Evolutionary conservation across 2,888 invertebrate genomes (phyloP).

Genomic region (Andrena minutula): DNA sequence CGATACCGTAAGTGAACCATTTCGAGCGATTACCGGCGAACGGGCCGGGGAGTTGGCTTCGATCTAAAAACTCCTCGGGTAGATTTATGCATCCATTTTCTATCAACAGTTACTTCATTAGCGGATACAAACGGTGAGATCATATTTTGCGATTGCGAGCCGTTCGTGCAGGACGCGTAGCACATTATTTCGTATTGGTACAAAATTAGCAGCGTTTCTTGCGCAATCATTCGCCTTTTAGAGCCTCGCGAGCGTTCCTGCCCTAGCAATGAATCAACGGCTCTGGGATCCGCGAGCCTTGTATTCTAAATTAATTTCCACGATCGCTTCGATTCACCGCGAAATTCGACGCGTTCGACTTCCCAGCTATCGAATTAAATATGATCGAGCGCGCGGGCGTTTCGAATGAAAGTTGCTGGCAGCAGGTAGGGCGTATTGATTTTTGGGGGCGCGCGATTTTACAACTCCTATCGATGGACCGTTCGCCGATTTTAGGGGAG

Average conservation of each 20-base stretch:
- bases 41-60: constrained; percentile 9
- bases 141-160: background rate
- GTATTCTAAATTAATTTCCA: background rate
- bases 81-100: constrained; percentile 38
- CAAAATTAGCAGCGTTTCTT: constrained; percentile 2
- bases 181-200: background rate
- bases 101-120: constrained; percentile 39
- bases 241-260: background rate
- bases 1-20: constrained; percentile 44
- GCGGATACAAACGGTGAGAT: constrained; percentile 7
- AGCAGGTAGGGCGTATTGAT: background rate
- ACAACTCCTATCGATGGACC: background rate
- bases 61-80: constrained; percentile 19
- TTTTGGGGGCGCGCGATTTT: background rate
- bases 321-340: background rate
- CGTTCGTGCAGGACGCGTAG: background rate
- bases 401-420: too few species aligned
- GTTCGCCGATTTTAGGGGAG: background rate
- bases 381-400: background rate
- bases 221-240: background rate
- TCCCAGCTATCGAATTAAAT: background rate
- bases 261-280: too few species aligned
- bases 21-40: constrained; percentile 29
- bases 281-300: background rate
- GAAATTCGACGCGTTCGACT: background rate